Evolutionary conservation across 2,888 invertebrate genomes (phyloP).

Genomic region (Altica lythri): DNA sequence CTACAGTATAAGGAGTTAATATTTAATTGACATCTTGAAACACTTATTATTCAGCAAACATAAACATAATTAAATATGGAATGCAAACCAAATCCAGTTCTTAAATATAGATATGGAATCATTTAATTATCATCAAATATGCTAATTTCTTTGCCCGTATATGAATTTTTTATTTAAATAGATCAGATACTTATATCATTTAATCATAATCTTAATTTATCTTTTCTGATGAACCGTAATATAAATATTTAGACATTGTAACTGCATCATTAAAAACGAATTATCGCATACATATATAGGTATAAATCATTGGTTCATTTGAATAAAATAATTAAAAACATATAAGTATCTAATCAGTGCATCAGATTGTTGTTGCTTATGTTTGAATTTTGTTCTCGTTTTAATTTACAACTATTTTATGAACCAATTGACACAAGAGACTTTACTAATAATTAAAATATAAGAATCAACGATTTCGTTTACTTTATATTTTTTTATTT

Average conservation of each 20-base stretch:
- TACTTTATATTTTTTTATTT: no score
- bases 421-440: no score
- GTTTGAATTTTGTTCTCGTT: no score
- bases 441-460: no score
- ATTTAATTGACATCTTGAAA: no score
- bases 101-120: no score
- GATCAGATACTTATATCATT: slow-evolving; percentile 8
- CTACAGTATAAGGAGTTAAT: no score
- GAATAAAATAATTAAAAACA: slow-evolving; percentile 22
- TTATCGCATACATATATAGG: slow-evolving; percentile 13
- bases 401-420: no score
- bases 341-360: no score
- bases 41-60: no score
- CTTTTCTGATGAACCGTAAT: slow-evolving; percentile 6
- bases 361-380: no score
- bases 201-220: slow-evolving; percentile 18
- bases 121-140: slow-evolving; percentile 1
- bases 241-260: slow-evolving; percentile 24
- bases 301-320: slow-evolving; percentile 17
- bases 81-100: slow-evolving; percentile 1
- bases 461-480: no score
- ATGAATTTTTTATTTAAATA: slow-evolving; percentile 1
- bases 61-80: neutral
- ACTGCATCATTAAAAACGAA: slow-evolving; percentile 21
- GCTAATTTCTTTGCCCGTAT: slow-evolving; percentile 1